Conservation (phyloP, 2,113 vertebrate species). For the Embiotoca jacksoni region DNA sequence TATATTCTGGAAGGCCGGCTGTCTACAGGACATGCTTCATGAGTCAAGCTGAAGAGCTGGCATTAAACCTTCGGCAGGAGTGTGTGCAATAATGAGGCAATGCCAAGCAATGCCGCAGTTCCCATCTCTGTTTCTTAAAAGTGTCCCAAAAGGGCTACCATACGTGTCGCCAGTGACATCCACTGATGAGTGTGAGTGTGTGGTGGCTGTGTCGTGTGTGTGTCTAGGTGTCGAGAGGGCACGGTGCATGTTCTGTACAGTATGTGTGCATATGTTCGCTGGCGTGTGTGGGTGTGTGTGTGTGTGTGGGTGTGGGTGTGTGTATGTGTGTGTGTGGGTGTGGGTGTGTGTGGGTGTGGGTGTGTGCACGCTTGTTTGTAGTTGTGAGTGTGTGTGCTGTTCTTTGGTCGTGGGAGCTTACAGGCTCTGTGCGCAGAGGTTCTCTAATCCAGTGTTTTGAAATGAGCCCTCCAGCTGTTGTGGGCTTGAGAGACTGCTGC, state of each 20-base stretch:
- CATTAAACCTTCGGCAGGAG: constrained; percentile 47
- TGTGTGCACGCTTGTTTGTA: background rate
- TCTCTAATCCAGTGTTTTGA: constrained; percentile 75
- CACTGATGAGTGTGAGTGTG: constrained; percentile 32
- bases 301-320: constrained; percentile 13
- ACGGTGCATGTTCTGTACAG: background rate
- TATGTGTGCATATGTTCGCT: constrained; percentile 5
- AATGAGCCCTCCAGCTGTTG: constrained; percentile 79
- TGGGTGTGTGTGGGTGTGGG: constrained; percentile 9
- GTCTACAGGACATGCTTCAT: constrained; percentile 38
- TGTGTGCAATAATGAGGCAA: constrained; percentile 69
- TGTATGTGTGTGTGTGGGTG: background rate
- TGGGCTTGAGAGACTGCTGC: constrained; percentile 67
- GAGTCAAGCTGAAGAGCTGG: constrained; percentile 14
- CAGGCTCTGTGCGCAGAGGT: constrained; percentile 60
- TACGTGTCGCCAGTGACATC: constrained; percentile 45
- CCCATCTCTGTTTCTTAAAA: constrained; percentile 29
- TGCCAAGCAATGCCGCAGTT: constrained; percentile 57
- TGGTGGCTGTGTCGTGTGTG: constrained; percentile 9
- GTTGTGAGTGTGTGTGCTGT: constrained; percentile 21
- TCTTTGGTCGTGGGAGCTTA: constrained; percentile 63
- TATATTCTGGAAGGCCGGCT: constrained; percentile 31
- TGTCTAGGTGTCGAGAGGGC: constrained; percentile 11
- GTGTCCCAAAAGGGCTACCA: constrained; percentile 49
- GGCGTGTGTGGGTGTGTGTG: background rate